Conservation (phyloP, 2,113 vertebrate species). For the Pyxicephalus adspersus region DNA sequence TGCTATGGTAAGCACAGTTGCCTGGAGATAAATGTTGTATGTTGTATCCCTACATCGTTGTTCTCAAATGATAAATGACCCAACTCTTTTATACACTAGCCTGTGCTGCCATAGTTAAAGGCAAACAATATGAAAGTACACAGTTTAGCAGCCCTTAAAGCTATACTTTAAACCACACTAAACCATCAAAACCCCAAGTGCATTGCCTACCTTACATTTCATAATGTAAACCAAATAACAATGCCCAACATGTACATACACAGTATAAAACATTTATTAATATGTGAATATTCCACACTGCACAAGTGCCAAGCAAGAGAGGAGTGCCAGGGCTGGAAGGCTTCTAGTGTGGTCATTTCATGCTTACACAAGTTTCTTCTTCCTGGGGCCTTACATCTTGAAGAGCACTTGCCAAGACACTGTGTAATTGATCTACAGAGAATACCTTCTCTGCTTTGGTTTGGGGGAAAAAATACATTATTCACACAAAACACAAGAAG, state of each 20-base stretch:
- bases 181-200: too few relatives aligned
- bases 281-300: constrained; percentile 39
- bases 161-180: neutral
- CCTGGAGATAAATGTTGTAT: too few relatives aligned
- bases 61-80: too few relatives aligned
- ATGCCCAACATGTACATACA: constrained; percentile 41
- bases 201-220: neutral
- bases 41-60: too few relatives aligned
- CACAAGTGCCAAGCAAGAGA: constrained; percentile 4
- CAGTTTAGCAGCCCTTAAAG: too few relatives aligned
- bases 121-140: too few relatives aligned
- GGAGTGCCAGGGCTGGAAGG: constrained; percentile 2
- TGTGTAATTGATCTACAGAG: constrained; percentile 1
- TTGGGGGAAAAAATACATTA: constrained; percentile 62
- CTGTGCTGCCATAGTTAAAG: too few relatives aligned
- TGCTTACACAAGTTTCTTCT: constrained; percentile 55
- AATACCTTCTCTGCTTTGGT: neutral
- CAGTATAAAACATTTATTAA: constrained; percentile 43
- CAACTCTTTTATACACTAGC: too few relatives aligned
- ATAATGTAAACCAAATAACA: neutral
- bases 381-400: neutral
- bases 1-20: too few relatives aligned
- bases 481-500: constrained; percentile 67
- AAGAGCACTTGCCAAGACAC: neutral
- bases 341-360: constrained; percentile 45